A percentile compares a stretch with the other conserved stretches of the same genome.
These are phyloP conservation scores for Spisula solida DNA, from an alignment of 2,888 invertebrate genomes.

Conservation along the genomic window DNA sequence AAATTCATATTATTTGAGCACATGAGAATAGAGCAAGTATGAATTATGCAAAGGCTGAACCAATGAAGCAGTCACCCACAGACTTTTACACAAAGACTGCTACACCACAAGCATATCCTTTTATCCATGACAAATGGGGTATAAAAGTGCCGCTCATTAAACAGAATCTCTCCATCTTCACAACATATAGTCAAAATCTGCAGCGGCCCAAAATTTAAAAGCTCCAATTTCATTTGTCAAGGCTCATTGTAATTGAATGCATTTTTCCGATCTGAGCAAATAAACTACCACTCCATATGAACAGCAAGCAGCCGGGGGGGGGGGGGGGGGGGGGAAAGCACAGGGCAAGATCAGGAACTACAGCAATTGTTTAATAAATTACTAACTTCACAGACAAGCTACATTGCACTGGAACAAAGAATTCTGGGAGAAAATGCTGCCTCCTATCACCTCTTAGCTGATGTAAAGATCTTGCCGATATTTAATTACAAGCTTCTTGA, in stretches of 20 bases:
- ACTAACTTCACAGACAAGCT: slow-evolving; percentile 3
- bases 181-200: neutral
- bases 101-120: slow-evolving; percentile 1
- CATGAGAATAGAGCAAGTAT: neutral
- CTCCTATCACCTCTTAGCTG: neutral
- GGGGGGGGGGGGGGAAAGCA: too few species aligned
- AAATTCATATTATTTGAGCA: neutral
- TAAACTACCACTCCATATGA: slow-evolving; percentile 12
- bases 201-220: slow-evolving; percentile 6
- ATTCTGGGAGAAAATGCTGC: neutral
- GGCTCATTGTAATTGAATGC: neutral
- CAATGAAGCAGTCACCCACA: neutral
- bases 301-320: neutral
- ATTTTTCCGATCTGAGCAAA: slow-evolving; percentile 9
- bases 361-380: slow-evolving; percentile 17
- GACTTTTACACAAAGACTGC: neutral
- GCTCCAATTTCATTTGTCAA: slow-evolving; percentile 19
- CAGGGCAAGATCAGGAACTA: neutral
- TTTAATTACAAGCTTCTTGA: slow-evolving; percentile 16
- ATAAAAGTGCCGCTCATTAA: neutral
- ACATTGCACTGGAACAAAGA: neutral
- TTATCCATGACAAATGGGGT: neutral
- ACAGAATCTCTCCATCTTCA: neutral
- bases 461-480: neutral
- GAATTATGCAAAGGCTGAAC: neutral